Conservation (phyloP, 2,113 vertebrate species). For the Onychostruthus taczanowskii region DNA sequence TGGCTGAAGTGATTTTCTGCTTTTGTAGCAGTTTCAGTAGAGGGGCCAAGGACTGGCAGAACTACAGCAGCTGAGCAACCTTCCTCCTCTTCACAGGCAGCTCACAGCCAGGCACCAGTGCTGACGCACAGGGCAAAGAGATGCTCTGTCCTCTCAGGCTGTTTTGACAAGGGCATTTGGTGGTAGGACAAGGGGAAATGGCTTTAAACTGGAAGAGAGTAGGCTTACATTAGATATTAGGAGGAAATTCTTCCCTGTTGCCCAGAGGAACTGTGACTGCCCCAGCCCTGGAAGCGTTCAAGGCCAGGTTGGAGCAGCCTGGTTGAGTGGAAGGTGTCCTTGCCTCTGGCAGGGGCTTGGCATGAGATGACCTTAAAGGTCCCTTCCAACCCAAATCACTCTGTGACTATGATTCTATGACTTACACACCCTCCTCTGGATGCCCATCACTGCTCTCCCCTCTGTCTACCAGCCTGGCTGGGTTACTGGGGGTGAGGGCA, state of each 20-base stretch:
- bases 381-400: background rate
- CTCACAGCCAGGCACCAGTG: background rate
- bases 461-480: background rate
- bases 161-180: background rate
- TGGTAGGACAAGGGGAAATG: background rate
- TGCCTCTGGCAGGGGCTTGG: background rate
- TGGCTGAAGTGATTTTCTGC: conserved; percentile 22
- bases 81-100: background rate
- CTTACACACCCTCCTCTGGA: background rate
- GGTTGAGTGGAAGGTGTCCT: background rate
- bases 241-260: background rate
- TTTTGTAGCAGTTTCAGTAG: conserved; percentile 7
- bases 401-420: background rate
- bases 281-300: background rate
- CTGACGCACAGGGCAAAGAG: background rate
- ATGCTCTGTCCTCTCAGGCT: background rate
- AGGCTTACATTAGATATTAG: background rate
- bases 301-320: background rate
- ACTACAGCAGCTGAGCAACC: conserved; percentile 5
- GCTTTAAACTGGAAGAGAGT: background rate
- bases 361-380: background rate
- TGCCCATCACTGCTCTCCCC: background rate
- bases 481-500: background rate
- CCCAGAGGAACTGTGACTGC: background rate
- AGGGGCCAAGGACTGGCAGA: conserved; percentile 35